These are phyloP conservation scores for Dasyurus viverrinus DNA, from an alignment of 2,113 vertebrate species.

Conservation along the genomic window DNA sequence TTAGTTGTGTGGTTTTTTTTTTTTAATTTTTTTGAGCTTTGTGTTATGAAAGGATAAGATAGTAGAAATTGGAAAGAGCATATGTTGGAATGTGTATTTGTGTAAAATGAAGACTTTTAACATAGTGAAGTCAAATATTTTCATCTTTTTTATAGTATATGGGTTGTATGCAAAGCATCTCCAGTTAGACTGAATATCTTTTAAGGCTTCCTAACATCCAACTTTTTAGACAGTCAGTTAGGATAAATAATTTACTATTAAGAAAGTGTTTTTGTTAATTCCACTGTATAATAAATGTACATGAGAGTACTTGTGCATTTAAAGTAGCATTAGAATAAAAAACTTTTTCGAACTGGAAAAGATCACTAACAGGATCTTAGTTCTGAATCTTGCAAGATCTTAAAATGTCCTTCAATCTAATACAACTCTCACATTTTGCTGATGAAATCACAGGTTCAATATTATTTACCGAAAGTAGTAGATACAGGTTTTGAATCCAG, in stretches of 20 bases:
- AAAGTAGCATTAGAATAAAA: not conserved
- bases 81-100: conserved; percentile 15
- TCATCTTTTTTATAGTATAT: conserved; percentile 41
- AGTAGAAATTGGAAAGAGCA: conserved; percentile 16
- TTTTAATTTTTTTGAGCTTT: conserved; percentile 47
- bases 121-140: conserved; percentile 38
- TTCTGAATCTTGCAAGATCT: not conserved
- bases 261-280: not conserved
- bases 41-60: not conserved
- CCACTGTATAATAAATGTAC: not conserved
- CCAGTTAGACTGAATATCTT: not conserved
- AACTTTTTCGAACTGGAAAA: not conserved
- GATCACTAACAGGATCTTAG: not conserved
- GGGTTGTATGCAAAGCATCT: conserved; percentile 19
- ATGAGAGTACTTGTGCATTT: not conserved
- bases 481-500: not conserved
- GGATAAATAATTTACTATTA: not conserved
- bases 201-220: not conserved
- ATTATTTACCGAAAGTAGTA: not conserved
- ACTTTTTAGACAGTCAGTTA: not conserved
- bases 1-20: conserved; percentile 56
- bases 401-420: not conserved
- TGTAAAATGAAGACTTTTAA: conserved; percentile 12
- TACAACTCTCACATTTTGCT: not conserved
- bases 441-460: not conserved